phyloP scores from a whole-genome alignment of 1,140 invertebrate genomes.

The Pseudachorutes palmiensis region DNA sequence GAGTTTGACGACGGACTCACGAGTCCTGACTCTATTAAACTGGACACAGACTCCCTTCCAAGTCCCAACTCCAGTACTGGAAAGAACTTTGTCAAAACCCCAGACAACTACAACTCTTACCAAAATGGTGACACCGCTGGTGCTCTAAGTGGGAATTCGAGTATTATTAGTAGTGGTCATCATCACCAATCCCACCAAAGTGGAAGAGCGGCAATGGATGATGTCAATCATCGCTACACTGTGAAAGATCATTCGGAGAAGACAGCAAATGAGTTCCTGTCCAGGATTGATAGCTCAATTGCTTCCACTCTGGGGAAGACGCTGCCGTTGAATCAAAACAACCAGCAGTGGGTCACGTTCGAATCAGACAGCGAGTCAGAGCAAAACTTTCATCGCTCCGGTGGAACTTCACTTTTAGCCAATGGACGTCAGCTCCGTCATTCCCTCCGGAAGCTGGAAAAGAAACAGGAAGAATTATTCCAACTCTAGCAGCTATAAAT shows the following conservation, averaged over 20 bases:
- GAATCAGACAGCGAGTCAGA: slow-evolving; percentile 39
- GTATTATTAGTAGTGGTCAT: too few relatives aligned
- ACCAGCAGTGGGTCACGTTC: slow-evolving; percentile 30
- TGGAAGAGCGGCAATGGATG: neutral
- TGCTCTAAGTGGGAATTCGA: neutral
- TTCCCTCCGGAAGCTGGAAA: slow-evolving; percentile 67
- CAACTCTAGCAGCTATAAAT: slow-evolving; percentile 74
- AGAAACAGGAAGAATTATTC: slow-evolving; percentile 77
- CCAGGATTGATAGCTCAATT: slow-evolving; percentile 76
- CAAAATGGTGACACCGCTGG: slow-evolving; percentile 5
- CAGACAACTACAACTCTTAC: neutral
- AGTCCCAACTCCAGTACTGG: slow-evolving; percentile 7
- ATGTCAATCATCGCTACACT: neutral
- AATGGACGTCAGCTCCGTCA: slow-evolving; percentile 66
- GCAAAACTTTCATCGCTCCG: slow-evolving; percentile 49
- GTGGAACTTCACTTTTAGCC: slow-evolving; percentile 52
- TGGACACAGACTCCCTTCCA: slow-evolving; percentile 10
- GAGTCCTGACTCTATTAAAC: slow-evolving; percentile 21
- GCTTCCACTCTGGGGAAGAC: slow-evolving; percentile 74
- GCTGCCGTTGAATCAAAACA: slow-evolving; percentile 38
- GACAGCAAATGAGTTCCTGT: slow-evolving; percentile 70
- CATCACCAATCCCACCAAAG: too few relatives aligned
- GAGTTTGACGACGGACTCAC: slow-evolving; percentile 28
- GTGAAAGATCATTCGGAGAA: slow-evolving; percentile 51
- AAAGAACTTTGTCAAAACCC: slow-evolving; percentile 2